Conservation (phyloP, 2,797 vertebrate species). For the Knipowitschia caucasica region DNA sequence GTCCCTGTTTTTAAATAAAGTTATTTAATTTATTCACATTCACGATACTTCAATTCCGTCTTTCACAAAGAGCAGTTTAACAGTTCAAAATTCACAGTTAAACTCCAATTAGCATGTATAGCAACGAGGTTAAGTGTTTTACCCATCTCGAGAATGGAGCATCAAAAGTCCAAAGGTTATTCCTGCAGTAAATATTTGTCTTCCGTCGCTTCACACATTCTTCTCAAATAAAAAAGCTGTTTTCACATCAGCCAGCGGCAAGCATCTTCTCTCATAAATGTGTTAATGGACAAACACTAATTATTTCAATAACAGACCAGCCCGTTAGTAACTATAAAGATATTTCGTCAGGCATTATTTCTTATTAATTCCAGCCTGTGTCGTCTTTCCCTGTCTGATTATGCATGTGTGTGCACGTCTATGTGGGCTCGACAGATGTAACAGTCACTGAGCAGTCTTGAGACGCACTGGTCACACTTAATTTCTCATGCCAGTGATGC, state of each 20-base stretch:
- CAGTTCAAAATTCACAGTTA: background rate
- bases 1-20: too few relatives aligned
- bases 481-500: conserved; percentile 70
- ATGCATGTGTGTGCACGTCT: conserved; percentile 39
- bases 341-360: conserved; percentile 51
- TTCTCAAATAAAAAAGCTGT: conserved; percentile 23
- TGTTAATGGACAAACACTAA: conserved; percentile 59
- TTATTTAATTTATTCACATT: too few relatives aligned
- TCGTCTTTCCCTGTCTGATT: conserved; percentile 31
- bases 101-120: background rate
- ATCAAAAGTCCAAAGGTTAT: conserved; percentile 4
- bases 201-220: conserved; percentile 44
- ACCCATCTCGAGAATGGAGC: background rate
- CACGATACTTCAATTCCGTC: conserved; percentile 14
- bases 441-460: conserved; percentile 66
- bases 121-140: background rate
- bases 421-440: conserved; percentile 65
- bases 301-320: conserved; percentile 57
- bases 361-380: conserved; percentile 36
- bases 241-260: conserved; percentile 50
- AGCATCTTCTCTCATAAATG: conserved; percentile 58
- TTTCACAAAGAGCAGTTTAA: conserved; percentile 25
- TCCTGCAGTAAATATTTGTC: conserved; percentile 16
- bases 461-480: conserved; percentile 74
- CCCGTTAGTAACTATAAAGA: conserved; percentile 45